phyloP scores from a whole-genome alignment of 2,797 vertebrate genomes.

The Muraenolepis orangiensis region DNA sequence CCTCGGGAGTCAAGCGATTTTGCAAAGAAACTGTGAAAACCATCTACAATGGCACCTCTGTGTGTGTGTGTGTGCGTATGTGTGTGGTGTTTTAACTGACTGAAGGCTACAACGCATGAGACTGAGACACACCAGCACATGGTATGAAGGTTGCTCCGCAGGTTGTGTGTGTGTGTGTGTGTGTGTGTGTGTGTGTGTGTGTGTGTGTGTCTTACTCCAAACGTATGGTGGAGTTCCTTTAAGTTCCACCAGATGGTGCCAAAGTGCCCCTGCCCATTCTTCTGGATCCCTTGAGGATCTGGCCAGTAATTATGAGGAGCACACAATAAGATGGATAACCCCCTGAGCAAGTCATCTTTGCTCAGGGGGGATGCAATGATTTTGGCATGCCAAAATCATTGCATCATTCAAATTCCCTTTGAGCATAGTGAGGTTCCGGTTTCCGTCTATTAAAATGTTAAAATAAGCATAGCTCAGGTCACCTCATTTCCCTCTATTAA shows the following conservation, averaged over 20 bases:
- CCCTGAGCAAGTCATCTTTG: no score
- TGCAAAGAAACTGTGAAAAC: neutral
- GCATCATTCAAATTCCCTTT: neutral
- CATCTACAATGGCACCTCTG: neutral
- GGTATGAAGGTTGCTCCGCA: neutral
- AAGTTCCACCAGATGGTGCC: constrained; percentile 59
- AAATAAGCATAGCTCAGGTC: neutral
- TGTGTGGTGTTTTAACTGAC: neutral
- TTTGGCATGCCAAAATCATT: neutral
- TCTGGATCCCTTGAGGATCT: neutral
- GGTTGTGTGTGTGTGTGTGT: neutral
- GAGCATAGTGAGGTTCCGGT: neutral
- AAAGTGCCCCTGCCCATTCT: constrained; percentile 10
- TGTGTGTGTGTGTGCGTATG: neutral
- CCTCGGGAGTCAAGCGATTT: no score
- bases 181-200: neutral
- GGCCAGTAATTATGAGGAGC: no score
- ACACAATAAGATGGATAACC: neutral
- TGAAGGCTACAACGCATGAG: neutral
- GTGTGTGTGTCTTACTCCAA: neutral
- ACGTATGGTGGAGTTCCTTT: neutral
- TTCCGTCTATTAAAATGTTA: neutral
- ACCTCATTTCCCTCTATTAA: neutral
- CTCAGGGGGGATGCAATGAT: no score
- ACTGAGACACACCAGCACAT: neutral